Percentiles rank a stretch among this genome's conserved stretches.
Evolutionary conservation across 2,888 invertebrate species (phyloP).

Genomic region (Hoplodrina ambigua): DNA sequence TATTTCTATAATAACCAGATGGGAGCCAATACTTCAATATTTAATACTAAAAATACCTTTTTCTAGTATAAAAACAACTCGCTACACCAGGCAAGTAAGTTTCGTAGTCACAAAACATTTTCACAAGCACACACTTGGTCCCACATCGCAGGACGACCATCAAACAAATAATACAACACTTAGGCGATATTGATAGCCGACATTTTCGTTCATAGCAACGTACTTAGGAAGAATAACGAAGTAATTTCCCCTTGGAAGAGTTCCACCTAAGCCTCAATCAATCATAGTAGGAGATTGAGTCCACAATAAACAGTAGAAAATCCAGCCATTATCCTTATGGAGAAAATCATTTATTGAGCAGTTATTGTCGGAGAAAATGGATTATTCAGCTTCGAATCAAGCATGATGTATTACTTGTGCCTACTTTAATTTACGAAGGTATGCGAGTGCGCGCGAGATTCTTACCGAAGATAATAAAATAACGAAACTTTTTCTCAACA

Average conservation of each 20-base stretch:
- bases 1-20: not conserved
- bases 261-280: slow-evolving; percentile 84
- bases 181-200: slow-evolving; percentile 68
- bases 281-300: slow-evolving; percentile 80
- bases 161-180: slow-evolving; percentile 69
- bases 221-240: slow-evolving; percentile 73
- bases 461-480: slow-evolving; percentile 48
- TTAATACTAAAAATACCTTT: not conserved
- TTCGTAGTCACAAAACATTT: slow-evolving; percentile 20
- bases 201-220: slow-evolving; percentile 60
- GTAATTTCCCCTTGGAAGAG: slow-evolving; percentile 80
- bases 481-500: slow-evolving; percentile 47
- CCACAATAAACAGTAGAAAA: slow-evolving; percentile 83
- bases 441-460: slow-evolving; percentile 34
- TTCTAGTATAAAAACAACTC: not conserved
- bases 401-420: slow-evolving; percentile 69
- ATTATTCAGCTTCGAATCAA: slow-evolving; percentile 71
- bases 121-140: slow-evolving; percentile 22
- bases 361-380: slow-evolving; percentile 73
- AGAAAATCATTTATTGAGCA: slow-evolving; percentile 81
- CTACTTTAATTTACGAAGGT: slow-evolving; percentile 53
- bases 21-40: not conserved
- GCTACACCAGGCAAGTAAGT: not conserved
- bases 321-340: slow-evolving; percentile 79
- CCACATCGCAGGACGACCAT: slow-evolving; percentile 55